phyloP scores from a whole-genome alignment of 2,797 vertebrate genomes.

The Phrynocephalus guinanensis region DNA sequence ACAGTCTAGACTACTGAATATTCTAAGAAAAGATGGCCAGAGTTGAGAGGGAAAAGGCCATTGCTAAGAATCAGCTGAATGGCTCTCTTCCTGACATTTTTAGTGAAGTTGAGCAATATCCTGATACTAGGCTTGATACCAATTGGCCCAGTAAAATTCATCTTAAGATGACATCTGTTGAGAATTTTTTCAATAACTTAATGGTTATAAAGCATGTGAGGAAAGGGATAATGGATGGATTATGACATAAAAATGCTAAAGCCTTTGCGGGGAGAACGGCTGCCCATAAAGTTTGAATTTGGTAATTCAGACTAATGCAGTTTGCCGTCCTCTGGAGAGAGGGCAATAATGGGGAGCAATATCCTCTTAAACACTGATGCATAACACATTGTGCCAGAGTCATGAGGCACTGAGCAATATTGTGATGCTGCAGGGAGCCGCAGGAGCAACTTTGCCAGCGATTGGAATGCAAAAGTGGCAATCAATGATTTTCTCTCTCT shows the following conservation, averaged over 20 bases:
- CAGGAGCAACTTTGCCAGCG: slow-evolving; percentile 73
- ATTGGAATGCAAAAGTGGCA: slow-evolving; percentile 51
- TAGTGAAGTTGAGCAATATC: slow-evolving; percentile 81
- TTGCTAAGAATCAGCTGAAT: slow-evolving; percentile 83
- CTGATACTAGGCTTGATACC: slow-evolving; percentile 86
- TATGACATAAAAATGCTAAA: slow-evolving; percentile 89
- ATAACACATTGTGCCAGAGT: slow-evolving; percentile 86
- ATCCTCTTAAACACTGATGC: slow-evolving; percentile 87
- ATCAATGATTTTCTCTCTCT: slow-evolving; percentile 15
- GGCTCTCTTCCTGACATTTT: slow-evolving; percentile 81
- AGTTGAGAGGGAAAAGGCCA: slow-evolving; percentile 76
- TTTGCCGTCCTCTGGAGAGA: slow-evolving; percentile 87
- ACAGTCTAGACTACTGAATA: slow-evolving; percentile 61
- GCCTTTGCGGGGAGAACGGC: slow-evolving; percentile 79
- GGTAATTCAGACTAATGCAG: slow-evolving; percentile 87
- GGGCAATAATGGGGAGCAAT: slow-evolving; percentile 84
- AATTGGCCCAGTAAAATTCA: slow-evolving; percentile 85
- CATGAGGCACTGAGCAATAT: slow-evolving; percentile 84
- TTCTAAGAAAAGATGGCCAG: slow-evolving; percentile 68
- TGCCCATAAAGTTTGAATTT: slow-evolving; percentile 86
- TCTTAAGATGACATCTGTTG: slow-evolving; percentile 90
- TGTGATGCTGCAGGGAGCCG: slow-evolving; percentile 80
- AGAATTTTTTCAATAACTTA: slow-evolving; percentile 88
- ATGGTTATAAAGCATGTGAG: slow-evolving; percentile 84
- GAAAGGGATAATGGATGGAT: slow-evolving; percentile 81